A percentile compares a stretch with the other conserved stretches of the same genome.
Evolutionary conservation across 2,113 vertebrate species (phyloP).

Genomic region (Edolisoma coerulescens): DNA sequence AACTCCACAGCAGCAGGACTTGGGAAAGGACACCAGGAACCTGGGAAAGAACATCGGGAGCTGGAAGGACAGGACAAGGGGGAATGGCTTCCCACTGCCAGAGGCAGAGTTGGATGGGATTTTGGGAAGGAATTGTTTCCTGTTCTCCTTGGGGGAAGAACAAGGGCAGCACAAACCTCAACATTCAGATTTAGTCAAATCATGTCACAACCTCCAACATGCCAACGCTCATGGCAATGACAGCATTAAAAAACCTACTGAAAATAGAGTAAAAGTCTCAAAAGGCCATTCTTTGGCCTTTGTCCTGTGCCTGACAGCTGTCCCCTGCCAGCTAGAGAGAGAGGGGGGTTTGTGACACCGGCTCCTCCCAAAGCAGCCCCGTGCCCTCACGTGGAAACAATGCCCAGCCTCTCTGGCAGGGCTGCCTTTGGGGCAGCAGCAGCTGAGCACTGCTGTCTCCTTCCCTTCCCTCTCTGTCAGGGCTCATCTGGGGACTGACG

Average conservation of each 20-base stretch:
- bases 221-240: accelerated
- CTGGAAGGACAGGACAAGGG: neutral
- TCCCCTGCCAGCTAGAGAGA: neutral
- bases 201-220: accelerated
- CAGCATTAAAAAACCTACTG: neutral
- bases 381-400: neutral
- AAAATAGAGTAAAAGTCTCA: neutral
- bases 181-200: neutral
- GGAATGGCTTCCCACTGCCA: neutral
- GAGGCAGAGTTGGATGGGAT: neutral
- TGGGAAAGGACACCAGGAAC: neutral
- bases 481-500: accelerated
- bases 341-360: neutral
- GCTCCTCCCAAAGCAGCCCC: neutral
- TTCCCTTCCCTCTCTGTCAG: neutral
- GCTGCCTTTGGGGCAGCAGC: neutral
- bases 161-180: neutral
- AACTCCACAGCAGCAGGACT: neutral
- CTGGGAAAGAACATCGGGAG: neutral
- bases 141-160: neutral
- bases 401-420: neutral
- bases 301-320: neutral
- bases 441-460: neutral
- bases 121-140: neutral
- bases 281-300: neutral